phyloP scores from a whole-genome alignment of 2,113 vertebrate genomes.

The Globicephala melas region DNA sequence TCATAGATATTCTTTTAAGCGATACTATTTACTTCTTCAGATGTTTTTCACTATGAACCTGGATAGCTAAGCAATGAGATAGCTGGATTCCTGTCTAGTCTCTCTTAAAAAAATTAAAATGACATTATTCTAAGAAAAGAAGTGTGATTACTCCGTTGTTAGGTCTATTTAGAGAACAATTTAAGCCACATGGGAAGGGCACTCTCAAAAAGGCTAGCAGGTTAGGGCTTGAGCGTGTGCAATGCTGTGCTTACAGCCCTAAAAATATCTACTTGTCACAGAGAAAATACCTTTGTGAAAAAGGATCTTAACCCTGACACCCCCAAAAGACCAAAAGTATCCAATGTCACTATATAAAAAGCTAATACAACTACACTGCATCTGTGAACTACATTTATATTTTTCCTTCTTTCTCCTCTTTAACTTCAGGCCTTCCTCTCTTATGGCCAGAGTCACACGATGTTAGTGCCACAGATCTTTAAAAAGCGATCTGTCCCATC shows the following conservation, averaged over 20 bases:
- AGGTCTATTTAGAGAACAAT: background rate
- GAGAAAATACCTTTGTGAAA: background rate
- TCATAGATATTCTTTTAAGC: background rate
- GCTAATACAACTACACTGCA: background rate
- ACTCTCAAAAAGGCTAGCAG: background rate
- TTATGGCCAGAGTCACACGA: background rate
- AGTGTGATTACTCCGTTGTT: background rate
- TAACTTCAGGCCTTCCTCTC: background rate
- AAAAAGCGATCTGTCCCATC: background rate
- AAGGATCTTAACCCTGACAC: background rate
- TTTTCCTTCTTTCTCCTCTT: constrained; percentile 1
- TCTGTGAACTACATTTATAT: background rate
- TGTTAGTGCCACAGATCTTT: background rate
- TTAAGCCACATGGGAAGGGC: background rate
- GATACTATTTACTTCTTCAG: background rate
- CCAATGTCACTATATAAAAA: background rate
- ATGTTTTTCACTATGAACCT: background rate
- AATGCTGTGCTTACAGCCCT: background rate
- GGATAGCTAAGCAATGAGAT: background rate
- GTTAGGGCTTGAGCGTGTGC: background rate
- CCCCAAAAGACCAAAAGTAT: background rate
- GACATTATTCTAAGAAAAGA: constrained; percentile 51
- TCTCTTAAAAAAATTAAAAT: background rate
- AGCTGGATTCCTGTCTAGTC: background rate
- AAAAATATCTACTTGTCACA: background rate